A percentile compares a stretch with the other conserved stretches of the same genome.
Evolutionary conservation across 2,113 vertebrate genomes (phyloP).

Genomic region (Epinephelus moara): DNA sequence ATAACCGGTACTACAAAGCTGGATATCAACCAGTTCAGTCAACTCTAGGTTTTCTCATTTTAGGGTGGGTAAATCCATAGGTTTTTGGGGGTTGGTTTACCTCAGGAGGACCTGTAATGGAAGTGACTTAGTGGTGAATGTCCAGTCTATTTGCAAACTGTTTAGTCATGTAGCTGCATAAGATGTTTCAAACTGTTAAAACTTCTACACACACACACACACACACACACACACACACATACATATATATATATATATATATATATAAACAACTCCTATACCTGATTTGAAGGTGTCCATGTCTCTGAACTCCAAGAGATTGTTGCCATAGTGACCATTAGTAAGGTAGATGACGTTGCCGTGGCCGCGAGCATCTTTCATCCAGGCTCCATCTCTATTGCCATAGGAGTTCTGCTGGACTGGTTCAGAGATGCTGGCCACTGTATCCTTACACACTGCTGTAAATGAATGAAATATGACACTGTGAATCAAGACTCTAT

Average conservation of each 20-base stretch:
- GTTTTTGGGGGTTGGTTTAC: too few species aligned
- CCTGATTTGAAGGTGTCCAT: slow-evolving; percentile 94
- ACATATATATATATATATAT: not conserved
- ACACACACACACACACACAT: not conserved
- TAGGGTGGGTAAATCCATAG: too few species aligned
- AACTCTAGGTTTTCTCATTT: too few species aligned
- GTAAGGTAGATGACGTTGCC: slow-evolving; percentile 94
- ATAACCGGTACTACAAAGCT: too few species aligned
- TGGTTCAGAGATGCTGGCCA: slow-evolving; percentile 94
- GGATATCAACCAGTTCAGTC: too few species aligned
- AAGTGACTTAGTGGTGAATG: too few species aligned
- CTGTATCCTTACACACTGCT: slow-evolving; percentile 95
- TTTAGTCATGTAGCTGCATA: not conserved
- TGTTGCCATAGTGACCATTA: slow-evolving; percentile 92
- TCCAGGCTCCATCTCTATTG: slow-evolving; percentile 93
- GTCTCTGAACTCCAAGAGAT: slow-evolving; percentile 92
- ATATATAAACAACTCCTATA: slow-evolving; percentile 55
- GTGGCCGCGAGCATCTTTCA: slow-evolving; percentile 93
- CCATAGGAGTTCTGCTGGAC: slow-evolving; percentile 91
- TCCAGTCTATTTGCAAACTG: too few species aligned
- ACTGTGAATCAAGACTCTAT: not conserved
- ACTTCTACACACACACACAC: not conserved
- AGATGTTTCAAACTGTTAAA: not conserved
- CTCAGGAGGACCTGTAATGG: too few species aligned
- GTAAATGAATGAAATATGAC: slow-evolving; percentile 14